These are phyloP conservation scores for Campoletis sonorensis DNA, from an alignment of 1,140 invertebrate species.

Conservation along the genomic window DNA sequence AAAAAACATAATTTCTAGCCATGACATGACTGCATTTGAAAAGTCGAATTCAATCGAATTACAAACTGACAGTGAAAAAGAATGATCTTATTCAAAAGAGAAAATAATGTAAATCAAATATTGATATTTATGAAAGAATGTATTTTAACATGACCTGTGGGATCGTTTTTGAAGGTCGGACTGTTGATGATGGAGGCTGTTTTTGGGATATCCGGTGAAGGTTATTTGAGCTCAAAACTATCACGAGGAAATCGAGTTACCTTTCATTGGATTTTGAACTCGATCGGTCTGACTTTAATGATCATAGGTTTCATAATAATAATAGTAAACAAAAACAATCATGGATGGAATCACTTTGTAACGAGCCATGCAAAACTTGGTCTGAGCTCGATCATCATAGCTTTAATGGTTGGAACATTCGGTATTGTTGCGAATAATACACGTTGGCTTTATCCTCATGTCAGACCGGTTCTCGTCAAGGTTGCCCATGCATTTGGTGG, in stretches of 20 bases:
- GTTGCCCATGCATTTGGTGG: conserved; percentile 68
- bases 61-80: too few relatives aligned
- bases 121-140: neutral
- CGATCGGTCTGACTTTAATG: conserved; percentile 61
- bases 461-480: conserved; percentile 67
- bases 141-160: neutral
- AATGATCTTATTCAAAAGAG: neutral
- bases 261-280: conserved; percentile 70
- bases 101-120: neutral
- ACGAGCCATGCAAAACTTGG: conserved; percentile 67
- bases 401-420: conserved; percentile 56
- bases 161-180: conserved; percentile 61
- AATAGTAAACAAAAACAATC: conserved; percentile 66
- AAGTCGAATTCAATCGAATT: too few relatives aligned
- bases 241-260: conserved; percentile 61
- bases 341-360: conserved; percentile 58
- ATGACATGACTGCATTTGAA: too few relatives aligned
- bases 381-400: conserved; percentile 63
- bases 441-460: conserved; percentile 67
- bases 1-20: too few relatives aligned
- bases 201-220: conserved; percentile 69
- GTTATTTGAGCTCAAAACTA: conserved; percentile 58
- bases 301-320: conserved; percentile 67
- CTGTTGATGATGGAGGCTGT: conserved; percentile 68
- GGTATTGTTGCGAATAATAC: conserved; percentile 70